Conservation (phyloP, 2,888 invertebrate species). For the Ctena decussata region DNA sequence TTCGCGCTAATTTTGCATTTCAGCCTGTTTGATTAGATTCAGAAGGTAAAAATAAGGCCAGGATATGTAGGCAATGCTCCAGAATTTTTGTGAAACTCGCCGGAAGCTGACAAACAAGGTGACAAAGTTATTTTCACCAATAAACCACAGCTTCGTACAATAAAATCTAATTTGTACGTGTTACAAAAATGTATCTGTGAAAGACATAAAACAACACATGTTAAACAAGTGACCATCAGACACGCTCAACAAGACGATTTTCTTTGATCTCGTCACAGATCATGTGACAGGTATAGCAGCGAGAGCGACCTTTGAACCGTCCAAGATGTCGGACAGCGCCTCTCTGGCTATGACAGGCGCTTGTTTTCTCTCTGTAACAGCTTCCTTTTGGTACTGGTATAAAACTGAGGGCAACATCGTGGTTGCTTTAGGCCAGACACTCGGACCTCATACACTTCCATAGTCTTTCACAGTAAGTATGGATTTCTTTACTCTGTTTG, state of each 20-base stretch:
- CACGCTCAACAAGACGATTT: not conserved
- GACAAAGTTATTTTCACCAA: not conserved
- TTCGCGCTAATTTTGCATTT: not conserved
- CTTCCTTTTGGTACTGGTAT: not conserved
- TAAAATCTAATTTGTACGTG: not conserved
- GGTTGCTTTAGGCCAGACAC: not conserved
- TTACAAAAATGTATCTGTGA: not conserved
- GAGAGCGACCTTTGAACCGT: not conserved
- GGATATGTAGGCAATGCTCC: not conserved
- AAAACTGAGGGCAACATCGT: not conserved
- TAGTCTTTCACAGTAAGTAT: not conserved
- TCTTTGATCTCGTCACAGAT: not conserved
- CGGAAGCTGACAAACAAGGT: not conserved
- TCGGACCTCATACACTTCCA: conserved; percentile 8
- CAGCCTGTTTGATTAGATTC: not conserved
- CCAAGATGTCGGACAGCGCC: not conserved
- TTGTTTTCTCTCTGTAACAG: not conserved
- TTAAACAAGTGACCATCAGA: not conserved
- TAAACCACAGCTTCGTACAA: not conserved
- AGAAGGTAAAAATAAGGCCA: not conserved
- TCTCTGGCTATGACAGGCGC: not conserved
- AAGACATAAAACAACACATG: not conserved
- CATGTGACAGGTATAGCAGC: not conserved
- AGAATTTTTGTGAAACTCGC: not conserved
- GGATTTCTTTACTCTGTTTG: not conserved